Evolutionary conservation across 2,797 vertebrate species (phyloP), one percentile per base, ranked within the genome.

Genomic region (Merluccius polli): DNA sequence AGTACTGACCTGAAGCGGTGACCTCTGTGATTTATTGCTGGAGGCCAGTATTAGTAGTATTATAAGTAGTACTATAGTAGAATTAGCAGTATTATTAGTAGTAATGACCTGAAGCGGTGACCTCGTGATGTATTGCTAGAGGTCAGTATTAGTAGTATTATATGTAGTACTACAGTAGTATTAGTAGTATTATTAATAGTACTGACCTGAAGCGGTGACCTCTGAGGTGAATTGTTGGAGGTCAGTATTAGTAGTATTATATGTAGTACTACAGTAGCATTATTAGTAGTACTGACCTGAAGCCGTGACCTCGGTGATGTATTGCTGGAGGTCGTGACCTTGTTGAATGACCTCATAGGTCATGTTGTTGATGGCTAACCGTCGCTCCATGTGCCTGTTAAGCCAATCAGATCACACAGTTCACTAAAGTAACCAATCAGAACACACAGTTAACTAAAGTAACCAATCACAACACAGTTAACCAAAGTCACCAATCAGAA

Each of bases 291-390:
- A 18, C 5, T 73, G 77, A 98, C 97, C 98, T 92, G 97, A 97
- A 1, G 97, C 96, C 83, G 98, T 96, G 29, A 98, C 96, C 87
- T 99, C 98, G 82, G 95, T 95, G 89, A 98, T 96, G 86, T 99
- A 99, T 63, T 99, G 97, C 85, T 98, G 97, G 30, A 99, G 94
- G 85, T 99, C 98, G 73, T 99, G 97, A 24, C 97, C 96, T 86
- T 99, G 98, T 82, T 98, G 97, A 85, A 98, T 95, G 76, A 99
- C 97, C 88, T 99, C 97, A 27, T 97, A 98, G 63, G 96, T 97
- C 98, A 99, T 98, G 86, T 96, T 98, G 93, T 97, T 98, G 96
- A 98, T 98, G 30, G 97, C 97, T 75, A 98, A 79, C 75, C 98
- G 94, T 24, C 97, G 90, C 69, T 99, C 98, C 0, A 96, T 97